phyloP scores from a whole-genome alignment of 2,797 vertebrate species.

The Crocodylus rhombifer region DNA sequence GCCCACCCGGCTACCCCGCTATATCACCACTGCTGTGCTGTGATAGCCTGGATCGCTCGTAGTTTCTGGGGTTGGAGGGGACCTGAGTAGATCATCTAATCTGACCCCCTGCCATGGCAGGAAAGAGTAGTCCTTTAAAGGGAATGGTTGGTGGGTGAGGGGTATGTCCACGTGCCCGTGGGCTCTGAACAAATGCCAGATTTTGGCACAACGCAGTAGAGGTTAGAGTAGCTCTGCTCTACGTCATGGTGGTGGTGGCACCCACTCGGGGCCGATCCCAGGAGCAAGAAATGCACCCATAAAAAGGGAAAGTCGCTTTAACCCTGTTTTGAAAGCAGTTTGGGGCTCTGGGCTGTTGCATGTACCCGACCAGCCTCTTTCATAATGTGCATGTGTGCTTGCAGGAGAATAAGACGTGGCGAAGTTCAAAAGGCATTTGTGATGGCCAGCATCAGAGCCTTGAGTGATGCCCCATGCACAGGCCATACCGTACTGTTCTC shows the following conservation, averaged over 20 bases:
- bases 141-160: not conserved
- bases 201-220: not conserved
- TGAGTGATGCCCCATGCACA: not conserved
- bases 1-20: too few relatives aligned
- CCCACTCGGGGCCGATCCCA: not conserved
- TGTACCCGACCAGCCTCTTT: not conserved
- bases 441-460: not conserved
- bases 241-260: not conserved
- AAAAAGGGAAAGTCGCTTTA: not conserved
- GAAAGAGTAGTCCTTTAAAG: too few relatives aligned
- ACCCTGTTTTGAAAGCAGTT: not conserved
- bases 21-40: too few relatives aligned
- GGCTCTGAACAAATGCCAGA: not conserved
- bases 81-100: too few relatives aligned
- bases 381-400: not conserved
- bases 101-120: too few relatives aligned
- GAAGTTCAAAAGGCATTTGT: not conserved
- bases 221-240: not conserved
- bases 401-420: not conserved
- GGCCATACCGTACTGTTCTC: not conserved
- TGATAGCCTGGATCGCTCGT: too few relatives aligned
- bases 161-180: not conserved
- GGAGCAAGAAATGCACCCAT: not conserved
- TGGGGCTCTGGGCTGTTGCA: not conserved
- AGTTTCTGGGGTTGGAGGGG: too few relatives aligned